Evolutionary conservation across 2,113 vertebrate genomes (phyloP).

Genomic region (Strix uralensis): DNA sequence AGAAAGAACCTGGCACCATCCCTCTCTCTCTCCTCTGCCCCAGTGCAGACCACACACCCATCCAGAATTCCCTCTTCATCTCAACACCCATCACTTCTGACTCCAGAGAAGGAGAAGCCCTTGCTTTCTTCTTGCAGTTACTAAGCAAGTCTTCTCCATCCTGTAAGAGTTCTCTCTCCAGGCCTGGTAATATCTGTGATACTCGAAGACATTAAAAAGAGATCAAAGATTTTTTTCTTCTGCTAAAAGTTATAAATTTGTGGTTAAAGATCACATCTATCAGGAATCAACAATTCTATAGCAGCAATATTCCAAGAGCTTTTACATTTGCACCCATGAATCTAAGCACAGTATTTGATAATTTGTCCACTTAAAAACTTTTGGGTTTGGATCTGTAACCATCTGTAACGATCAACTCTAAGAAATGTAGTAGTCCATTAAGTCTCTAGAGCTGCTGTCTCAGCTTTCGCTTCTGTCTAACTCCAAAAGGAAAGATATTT

Average conservation of each 20-base stretch:
- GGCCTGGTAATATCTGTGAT: background rate
- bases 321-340: background rate
- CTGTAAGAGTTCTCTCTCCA: background rate
- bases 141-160: background rate
- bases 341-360: background rate
- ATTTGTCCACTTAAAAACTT: background rate
- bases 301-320: background rate
- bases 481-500: background rate
- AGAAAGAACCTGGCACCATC: background rate
- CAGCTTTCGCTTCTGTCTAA: background rate
- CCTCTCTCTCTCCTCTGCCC: background rate
- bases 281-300: background rate
- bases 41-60: background rate
- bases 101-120: background rate
- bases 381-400: background rate
- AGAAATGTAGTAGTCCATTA: background rate
- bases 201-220: background rate
- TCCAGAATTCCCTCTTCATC: background rate
- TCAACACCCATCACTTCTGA: background rate
- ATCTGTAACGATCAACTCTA: background rate
- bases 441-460: background rate
- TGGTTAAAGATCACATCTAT: background rate
- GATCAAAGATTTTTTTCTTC: background rate
- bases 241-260: background rate
- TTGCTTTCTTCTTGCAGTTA: background rate